phyloP scores from a whole-genome alignment of 1,140 invertebrate genomes.

The Lineus longissimus region DNA sequence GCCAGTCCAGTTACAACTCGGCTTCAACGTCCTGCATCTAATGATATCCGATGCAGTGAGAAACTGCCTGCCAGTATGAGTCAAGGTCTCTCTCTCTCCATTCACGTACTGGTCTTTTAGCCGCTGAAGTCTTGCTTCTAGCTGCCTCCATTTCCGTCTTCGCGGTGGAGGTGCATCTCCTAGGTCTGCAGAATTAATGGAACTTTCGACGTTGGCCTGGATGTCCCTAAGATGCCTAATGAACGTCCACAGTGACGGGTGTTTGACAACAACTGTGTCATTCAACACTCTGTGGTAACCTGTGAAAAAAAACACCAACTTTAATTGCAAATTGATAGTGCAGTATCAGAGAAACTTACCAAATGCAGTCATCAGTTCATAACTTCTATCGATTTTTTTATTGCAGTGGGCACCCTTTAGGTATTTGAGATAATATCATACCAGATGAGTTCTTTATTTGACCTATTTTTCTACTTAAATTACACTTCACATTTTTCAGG shows the following conservation, averaged over 20 bases:
- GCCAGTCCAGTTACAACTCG: no score
- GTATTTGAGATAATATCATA: not conserved
- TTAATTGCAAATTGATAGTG: not conserved
- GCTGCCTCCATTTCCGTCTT: not conserved
- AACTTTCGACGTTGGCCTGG: not conserved
- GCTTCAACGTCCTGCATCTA: no score
- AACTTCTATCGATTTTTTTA: no score
- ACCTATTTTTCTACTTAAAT: not conserved
- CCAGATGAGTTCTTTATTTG: not conserved
- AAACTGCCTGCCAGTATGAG: not conserved
- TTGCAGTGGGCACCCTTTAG: no score
- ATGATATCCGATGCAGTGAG: no score
- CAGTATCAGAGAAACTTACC: not conserved
- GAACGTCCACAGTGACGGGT: conserved; percentile 16
- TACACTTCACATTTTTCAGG: no score
- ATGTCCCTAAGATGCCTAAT: conserved; percentile 10
- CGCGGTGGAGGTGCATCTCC: not conserved
- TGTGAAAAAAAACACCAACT: not conserved
- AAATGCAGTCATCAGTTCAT: no score
- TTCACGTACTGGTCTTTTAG: not conserved
- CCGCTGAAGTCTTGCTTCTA: not conserved
- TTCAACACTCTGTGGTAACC: conserved; percentile 12
- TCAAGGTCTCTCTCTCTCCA: not conserved
- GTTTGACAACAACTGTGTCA: conserved; percentile 7
- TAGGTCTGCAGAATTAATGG: not conserved